A percentile compares a stretch with the other conserved stretches of the same genome.
phyloP scores from a whole-genome alignment of 2,113 vertebrate species.

The Ammodytes marinus region DNA sequence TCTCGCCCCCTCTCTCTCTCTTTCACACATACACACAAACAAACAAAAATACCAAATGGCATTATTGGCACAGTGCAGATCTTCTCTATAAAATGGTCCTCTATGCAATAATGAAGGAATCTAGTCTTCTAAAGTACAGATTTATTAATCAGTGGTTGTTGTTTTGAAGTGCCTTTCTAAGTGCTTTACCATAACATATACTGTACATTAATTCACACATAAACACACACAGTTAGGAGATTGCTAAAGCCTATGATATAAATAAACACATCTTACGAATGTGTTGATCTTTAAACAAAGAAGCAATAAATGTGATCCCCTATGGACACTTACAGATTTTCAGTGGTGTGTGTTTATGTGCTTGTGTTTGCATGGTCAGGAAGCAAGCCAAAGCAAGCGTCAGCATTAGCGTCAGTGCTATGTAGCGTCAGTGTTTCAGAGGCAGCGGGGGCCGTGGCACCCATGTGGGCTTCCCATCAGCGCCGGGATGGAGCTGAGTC shows the following conservation, averaged over 20 bases:
- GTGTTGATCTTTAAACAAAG: slow-evolving; percentile 28
- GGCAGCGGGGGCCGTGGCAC: slow-evolving; percentile 80
- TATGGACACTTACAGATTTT: slow-evolving; percentile 22
- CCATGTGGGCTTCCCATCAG: slow-evolving; percentile 85
- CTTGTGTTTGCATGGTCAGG: slow-evolving; percentile 63
- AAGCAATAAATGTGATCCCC: slow-evolving; percentile 3
- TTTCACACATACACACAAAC: slow-evolving; percentile 7
- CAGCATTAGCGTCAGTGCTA: slow-evolving; percentile 76
- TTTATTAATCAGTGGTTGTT: slow-evolving; percentile 63
- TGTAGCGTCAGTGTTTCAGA: slow-evolving; percentile 83
- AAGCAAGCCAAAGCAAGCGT: slow-evolving; percentile 68
- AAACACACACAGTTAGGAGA: background rate
- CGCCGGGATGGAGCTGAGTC: slow-evolving; percentile 75
- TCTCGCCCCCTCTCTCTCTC: slow-evolving; percentile 9
- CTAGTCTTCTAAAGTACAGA: slow-evolving; percentile 45
- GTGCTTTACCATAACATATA: slow-evolving; percentile 5
- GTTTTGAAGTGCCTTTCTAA: slow-evolving; percentile 7
- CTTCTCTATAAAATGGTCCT: slow-evolving; percentile 69
- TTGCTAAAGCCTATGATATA: slow-evolving; percentile 16
- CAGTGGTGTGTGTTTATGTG: slow-evolving; percentile 33
- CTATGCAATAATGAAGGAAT: slow-evolving; percentile 46
- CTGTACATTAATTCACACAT: background rate
- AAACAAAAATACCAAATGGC: slow-evolving; percentile 54
- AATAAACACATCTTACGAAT: slow-evolving; percentile 38
- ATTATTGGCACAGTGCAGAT: slow-evolving; percentile 49